These are phyloP conservation scores for Actinernus sp. DNA, from an alignment of 92 coral and sea anemone species.

Conservation along the genomic window DNA sequence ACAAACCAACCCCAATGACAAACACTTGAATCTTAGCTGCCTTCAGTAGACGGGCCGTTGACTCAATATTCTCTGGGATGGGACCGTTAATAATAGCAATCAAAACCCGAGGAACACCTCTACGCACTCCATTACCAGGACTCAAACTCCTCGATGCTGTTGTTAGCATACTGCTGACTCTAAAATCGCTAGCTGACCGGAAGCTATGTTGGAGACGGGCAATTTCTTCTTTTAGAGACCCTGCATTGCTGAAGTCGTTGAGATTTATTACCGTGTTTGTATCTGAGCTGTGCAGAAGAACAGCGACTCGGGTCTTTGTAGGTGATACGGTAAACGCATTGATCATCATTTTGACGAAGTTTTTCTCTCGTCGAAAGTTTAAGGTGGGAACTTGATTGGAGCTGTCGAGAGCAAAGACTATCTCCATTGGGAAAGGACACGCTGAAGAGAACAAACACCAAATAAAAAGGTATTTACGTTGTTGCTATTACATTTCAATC, in stretches of 20 bases:
- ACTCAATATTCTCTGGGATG: slow-evolving; percentile 58
- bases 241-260: slow-evolving; percentile 37
- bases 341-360: slow-evolving; percentile 57
- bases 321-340: slow-evolving; percentile 73
- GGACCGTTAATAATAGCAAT: slow-evolving; percentile 63
- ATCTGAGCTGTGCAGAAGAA: slow-evolving; percentile 60
- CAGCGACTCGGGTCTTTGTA: slow-evolving; percentile 71
- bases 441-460: slow-evolving; percentile 37
- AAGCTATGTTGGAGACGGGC: slow-evolving; percentile 13
- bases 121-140: slow-evolving; percentile 5
- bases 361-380: slow-evolving; percentile 51
- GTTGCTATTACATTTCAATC: too few relatives aligned
- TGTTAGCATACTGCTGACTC: slow-evolving; percentile 52
- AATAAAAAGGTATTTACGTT: neutral
- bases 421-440: slow-evolving; percentile 93
- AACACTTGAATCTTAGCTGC: slow-evolving; percentile 62
- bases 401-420: slow-evolving; percentile 85
- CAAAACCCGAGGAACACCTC: slow-evolving; percentile 61
- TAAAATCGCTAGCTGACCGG: slow-evolving; percentile 27
- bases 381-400: slow-evolving; percentile 36
- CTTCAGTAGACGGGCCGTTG: slow-evolving; percentile 59
- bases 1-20: slow-evolving; percentile 79
- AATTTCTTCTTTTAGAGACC: slow-evolving; percentile 47
- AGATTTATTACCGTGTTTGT: slow-evolving; percentile 62
- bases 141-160: slow-evolving; percentile 30